A percentile compares a stretch with the other conserved stretches of the same genome.
phyloP scores from a whole-genome alignment of 2,888 invertebrate genomes.

The Criorhina ranunculi region DNA sequence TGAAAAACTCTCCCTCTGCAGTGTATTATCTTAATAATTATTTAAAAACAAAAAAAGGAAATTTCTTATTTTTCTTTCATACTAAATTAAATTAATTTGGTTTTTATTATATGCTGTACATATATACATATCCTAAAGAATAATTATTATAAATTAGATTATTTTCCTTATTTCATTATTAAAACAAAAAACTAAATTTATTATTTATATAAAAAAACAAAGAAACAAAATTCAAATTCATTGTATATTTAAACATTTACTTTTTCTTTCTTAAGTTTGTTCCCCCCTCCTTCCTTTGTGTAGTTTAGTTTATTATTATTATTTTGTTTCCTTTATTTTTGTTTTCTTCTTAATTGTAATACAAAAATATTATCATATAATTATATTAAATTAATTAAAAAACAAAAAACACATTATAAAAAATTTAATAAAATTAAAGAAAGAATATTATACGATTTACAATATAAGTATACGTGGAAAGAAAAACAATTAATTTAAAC shows the following conservation, averaged over 20 bases:
- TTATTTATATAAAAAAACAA: conserved; percentile 59
- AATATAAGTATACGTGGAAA: conserved; percentile 66
- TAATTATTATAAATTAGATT: conserved; percentile 27
- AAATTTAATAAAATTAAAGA: conserved; percentile 22
- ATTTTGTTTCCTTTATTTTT: conserved; percentile 34
- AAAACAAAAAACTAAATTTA: conserved; percentile 15
- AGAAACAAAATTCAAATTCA: conserved; percentile 44
- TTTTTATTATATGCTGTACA: conserved; percentile 70
- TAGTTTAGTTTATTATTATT: conserved; percentile 56
- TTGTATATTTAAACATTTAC: conserved; percentile 69
- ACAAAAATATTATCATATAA: conserved; percentile 54
- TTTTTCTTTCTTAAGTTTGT: conserved; percentile 3
- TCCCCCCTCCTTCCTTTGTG: conserved; percentile 33
- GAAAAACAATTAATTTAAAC: conserved; percentile 56
- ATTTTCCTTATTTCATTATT: conserved; percentile 58
- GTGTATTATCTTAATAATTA: conserved; percentile 64
- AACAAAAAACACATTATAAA: conserved; percentile 27
- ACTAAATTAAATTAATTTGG: conserved; percentile 72
- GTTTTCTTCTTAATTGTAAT: no score
- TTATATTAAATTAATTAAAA: conserved; percentile 61
- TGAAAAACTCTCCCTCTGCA: conserved; percentile 54
- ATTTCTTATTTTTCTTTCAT: conserved; percentile 25
- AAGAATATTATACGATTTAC: conserved; percentile 70
- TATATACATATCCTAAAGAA: conserved; percentile 74
- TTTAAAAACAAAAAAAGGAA: conserved; percentile 29